Conservation (phyloP, 2,797 vertebrate genomes). For the Paguma larvata region DNA sequence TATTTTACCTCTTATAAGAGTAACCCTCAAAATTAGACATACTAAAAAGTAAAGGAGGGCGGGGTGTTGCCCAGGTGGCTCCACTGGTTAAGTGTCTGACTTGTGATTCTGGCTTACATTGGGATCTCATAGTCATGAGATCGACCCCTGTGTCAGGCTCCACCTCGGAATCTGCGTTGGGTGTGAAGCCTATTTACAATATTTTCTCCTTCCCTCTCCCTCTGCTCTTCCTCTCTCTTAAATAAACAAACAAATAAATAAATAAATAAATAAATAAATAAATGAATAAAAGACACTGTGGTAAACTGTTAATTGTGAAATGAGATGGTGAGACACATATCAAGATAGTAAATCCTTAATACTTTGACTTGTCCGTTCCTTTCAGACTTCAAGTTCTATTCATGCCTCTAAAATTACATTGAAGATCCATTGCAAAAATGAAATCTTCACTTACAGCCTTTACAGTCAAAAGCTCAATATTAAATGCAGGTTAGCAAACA, state of each 20-base stretch:
- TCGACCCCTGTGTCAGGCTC: too few species aligned
- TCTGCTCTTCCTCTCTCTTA: too few species aligned
- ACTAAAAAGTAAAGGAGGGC: too few species aligned
- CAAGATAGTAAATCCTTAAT: neutral
- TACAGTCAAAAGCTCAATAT: neutral
- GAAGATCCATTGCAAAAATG: neutral
- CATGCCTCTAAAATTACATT: neutral
- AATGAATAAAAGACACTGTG: neutral
- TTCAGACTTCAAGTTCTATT: neutral
- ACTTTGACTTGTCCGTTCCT: neutral
- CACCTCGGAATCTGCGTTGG: too few species aligned
- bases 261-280: too few species aligned
- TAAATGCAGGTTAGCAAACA: neutral
- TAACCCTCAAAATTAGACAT: neutral
- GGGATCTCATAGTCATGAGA: too few species aligned
- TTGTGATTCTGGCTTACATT: too few species aligned
- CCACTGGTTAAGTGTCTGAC: too few species aligned
- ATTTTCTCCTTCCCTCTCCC: too few species aligned
- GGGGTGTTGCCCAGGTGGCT: too few species aligned
- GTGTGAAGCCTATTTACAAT: too few species aligned
- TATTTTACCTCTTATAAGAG: neutral
- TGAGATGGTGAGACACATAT: neutral
- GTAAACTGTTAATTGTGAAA: neutral
- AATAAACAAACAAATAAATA: too few species aligned
- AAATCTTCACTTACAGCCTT: neutral